Evolutionary conservation across 30 jellyfish, hydroid and myxozoan species (phyloP), one percentile per base, ranked within the genome.

Genomic region (Aurelia aurita): DNA sequence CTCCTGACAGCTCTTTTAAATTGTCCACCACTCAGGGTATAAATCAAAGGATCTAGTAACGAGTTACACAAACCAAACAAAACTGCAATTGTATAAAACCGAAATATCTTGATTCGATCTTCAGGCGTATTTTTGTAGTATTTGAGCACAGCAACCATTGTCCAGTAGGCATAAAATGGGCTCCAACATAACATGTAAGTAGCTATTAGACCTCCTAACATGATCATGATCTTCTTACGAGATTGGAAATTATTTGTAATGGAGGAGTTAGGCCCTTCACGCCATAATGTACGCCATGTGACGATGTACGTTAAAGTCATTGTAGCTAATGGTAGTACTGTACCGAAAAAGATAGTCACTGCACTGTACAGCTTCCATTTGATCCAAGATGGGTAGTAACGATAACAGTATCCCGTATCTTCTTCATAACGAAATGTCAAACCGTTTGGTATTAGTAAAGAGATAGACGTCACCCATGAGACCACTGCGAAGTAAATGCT

Each of bases 101-200:
- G 65, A 53, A 86, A 86, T 11, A 74, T 44, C 21, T 35, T 35
- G 16, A 74, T 86, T 32, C 71, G 60, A 23, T 68, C 89, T 27
- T 61, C 79, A 51, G 75, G 29, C 31, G 69, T 63, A 27, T 74
- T 74, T 8, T 78, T 44, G 57, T 70, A 86, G 72, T 16, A 73
- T 35, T 71, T 58, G 1, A 71, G 22, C 19, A 72, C 89, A 12
- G 79, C 31, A 1, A 63, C 79, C 72, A 73, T 3, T 3, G 69
- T 51, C 95, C 95, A 74, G 58, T 86, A 86, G 45, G 77, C 85
- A 64, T 70, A 70, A 39, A 86, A 86, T 9, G 95, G 95, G 15
- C 77, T 46, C 95, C 95, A 86, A 45, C 95, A 86, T 11, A 46
- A 5, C 2, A 86, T 14, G 51, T 70, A 86, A 6, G 85, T 60